Percentiles rank a stretch among this genome's conserved stretches.
Conservation (phyloP, 2,113 vertebrate genomes). For the Laticauda laticaudata region DNA sequence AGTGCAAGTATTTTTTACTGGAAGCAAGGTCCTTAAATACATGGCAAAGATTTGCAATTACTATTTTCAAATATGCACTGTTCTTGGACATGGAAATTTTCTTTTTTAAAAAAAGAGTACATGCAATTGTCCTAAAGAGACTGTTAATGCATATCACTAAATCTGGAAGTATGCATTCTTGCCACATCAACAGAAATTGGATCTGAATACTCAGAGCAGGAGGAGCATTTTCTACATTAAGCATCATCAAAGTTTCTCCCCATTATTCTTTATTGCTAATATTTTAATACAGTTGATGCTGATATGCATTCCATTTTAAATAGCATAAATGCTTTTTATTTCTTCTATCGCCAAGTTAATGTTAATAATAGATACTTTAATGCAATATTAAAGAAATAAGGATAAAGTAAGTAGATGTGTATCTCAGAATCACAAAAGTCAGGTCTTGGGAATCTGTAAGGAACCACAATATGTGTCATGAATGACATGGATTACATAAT, state of each 20-base stretch:
- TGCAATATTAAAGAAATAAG: not conserved
- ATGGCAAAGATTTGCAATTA: not conserved
- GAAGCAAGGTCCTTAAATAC: not conserved
- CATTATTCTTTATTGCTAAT: slow-evolving; percentile 79
- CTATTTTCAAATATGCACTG: not conserved
- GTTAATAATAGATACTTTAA: not conserved
- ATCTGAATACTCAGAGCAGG: slow-evolving; percentile 83
- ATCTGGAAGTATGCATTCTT: slow-evolving; percentile 52
- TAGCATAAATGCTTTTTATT: slow-evolving; percentile 43
- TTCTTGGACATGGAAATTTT: not conserved
- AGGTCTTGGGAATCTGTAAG: not conserved
- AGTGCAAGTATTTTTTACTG: not conserved
- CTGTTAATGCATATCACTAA: slow-evolving; percentile 30
- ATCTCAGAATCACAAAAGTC: slow-evolving; percentile 7
- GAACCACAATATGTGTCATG: not conserved
- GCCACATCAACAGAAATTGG: slow-evolving; percentile 73
- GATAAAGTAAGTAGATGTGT: not conserved
- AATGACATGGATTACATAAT: not conserved
- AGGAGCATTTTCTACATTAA: slow-evolving; percentile 83
- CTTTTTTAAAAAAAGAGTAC: not conserved
- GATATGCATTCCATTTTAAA: slow-evolving; percentile 70
- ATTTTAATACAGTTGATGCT: slow-evolving; percentile 83
- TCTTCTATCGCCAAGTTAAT: slow-evolving; percentile 48
- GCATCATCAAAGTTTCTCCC: slow-evolving; percentile 82
- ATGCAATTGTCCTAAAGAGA: not conserved